Evolutionary conservation across 2,888 invertebrate species (phyloP).

Genomic region (Pyrrhosoma nymphula): DNA sequence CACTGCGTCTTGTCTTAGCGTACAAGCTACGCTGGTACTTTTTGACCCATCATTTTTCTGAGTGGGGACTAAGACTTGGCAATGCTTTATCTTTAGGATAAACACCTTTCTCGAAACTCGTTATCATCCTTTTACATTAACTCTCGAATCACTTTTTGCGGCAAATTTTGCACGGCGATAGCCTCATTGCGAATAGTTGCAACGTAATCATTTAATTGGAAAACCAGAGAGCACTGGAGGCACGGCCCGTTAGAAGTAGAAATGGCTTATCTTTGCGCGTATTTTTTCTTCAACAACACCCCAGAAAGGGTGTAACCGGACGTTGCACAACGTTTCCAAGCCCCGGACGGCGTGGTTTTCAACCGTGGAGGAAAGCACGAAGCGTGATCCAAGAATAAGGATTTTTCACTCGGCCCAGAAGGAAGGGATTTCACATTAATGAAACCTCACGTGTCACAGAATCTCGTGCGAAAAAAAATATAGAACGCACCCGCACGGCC

Average conservation of each 20-base stretch:
- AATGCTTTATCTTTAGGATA: too few species aligned
- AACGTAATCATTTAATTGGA: background rate
- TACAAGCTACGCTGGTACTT: too few species aligned
- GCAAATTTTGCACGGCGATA: too few species aligned
- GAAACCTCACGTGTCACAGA: constrained; percentile 8
- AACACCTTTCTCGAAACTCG: background rate
- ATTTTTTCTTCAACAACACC: background rate
- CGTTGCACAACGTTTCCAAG: background rate
- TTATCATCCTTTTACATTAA: background rate
- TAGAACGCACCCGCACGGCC: too few species aligned
- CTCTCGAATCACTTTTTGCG: background rate
- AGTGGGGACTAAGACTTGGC: too few species aligned
- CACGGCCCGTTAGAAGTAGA: background rate
- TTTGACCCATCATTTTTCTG: too few species aligned
- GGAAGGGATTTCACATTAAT: background rate
- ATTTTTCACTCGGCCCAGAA: background rate
- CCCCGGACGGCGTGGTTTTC: background rate
- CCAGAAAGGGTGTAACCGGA: background rate
- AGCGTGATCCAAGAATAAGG: background rate
- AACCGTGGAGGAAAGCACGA: background rate
- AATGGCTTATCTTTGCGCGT: background rate
- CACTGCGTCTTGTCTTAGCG: too few species aligned
- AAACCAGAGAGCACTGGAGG: background rate
- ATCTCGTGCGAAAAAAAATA: background rate
- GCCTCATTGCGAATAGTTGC: background rate